These are phyloP conservation scores for Metopolophium dirhodum DNA, from an alignment of 1,140 invertebrate species.

Conservation along the genomic window DNA sequence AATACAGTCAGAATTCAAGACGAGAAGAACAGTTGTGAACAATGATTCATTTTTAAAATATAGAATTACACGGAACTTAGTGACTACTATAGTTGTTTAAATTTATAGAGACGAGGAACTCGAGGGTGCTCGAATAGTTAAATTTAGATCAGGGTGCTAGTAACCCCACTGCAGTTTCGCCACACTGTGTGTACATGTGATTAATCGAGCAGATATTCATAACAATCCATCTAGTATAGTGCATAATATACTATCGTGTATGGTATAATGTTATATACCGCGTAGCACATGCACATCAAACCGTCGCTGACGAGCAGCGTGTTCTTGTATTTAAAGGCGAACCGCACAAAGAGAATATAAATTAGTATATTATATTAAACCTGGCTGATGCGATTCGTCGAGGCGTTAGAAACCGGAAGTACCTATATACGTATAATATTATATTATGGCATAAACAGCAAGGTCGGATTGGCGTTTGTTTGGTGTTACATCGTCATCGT, in stretches of 20 bases:
- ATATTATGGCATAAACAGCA: background rate
- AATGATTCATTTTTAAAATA: no score
- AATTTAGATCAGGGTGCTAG: no score
- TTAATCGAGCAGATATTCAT: no score
- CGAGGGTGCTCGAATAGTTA: no score
- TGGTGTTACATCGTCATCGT: background rate
- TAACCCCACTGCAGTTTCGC: no score
- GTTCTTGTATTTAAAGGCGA: background rate
- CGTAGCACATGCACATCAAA: background rate
- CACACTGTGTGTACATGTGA: no score
- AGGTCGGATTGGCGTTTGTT: background rate
- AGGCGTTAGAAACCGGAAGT: background rate
- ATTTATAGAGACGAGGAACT: no score
- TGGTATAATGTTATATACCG: no score
- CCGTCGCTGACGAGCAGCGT: background rate
- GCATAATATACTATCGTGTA: background rate
- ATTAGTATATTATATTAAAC: background rate
- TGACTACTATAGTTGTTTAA: no score
- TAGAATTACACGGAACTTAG: no score
- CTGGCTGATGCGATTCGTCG: background rate
- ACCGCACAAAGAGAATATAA: background rate
- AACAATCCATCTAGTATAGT: background rate
- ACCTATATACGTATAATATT: background rate
- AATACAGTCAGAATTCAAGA: no score
- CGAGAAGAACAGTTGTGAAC: no score